Evolutionary conservation across 2,797 vertebrate genomes (phyloP).

Genomic region (Sparidentex hasta): DNA sequence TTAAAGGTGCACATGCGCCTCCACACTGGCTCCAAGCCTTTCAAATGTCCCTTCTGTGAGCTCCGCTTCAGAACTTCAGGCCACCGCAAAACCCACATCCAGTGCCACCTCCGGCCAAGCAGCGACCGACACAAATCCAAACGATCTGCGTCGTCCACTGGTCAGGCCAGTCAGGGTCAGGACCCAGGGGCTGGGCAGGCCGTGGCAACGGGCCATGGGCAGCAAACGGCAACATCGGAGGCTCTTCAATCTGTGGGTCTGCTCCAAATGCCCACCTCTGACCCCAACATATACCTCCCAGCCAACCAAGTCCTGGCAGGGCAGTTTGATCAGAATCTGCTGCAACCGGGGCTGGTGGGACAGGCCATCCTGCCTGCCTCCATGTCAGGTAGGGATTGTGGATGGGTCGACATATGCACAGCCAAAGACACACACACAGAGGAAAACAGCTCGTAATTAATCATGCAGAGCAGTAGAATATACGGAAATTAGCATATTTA

Average conservation of each 20-base stretch:
- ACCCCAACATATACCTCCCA: constrained; percentile 94
- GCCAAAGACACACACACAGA: neutral
- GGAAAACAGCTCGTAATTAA: neutral
- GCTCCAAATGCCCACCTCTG: constrained; percentile 85
- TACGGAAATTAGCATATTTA: neutral
- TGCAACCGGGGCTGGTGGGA: constrained; percentile 93
- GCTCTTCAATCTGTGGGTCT: constrained; percentile 86
- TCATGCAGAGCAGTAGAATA: neutral
- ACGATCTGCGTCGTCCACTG: constrained; percentile 73
- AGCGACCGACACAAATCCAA: constrained; percentile 88
- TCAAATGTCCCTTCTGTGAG: constrained; percentile 98
- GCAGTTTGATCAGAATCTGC: constrained; percentile 93
- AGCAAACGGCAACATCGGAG: constrained; percentile 78
- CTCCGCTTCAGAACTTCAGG: constrained; percentile 97
- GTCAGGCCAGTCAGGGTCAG: constrained; percentile 73
- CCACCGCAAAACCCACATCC: constrained; percentile 98
- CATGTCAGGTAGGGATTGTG: constrained; percentile 90
- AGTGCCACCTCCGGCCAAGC: constrained; percentile 91
- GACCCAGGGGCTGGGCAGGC: constrained; percentile 70
- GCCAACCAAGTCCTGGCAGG: constrained; percentile 91
- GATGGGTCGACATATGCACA: neutral
- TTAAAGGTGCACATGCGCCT: constrained; percentile 99
- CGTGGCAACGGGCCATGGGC: constrained; percentile 47
- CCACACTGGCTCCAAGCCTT: constrained; percentile 98
- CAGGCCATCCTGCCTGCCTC: constrained; percentile 96